Evolutionary conservation across 1,140 invertebrate species (phyloP), one percentile per base, ranked within the genome.

Genomic region (Penaeus vannamei): DNA sequence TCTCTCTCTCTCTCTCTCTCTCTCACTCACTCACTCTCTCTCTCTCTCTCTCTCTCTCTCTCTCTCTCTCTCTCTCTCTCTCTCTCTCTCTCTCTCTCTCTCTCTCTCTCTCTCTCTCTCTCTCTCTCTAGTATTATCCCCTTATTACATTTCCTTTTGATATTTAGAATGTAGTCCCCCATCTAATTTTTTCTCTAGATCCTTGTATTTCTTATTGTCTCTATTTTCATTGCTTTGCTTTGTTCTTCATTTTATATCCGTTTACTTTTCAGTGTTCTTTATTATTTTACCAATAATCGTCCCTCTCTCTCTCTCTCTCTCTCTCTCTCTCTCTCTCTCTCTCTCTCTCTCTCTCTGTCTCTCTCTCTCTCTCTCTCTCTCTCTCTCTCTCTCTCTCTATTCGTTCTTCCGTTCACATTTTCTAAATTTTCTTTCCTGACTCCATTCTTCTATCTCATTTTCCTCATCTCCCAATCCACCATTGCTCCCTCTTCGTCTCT

Each of bases 1-100:
- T 82, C 80, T 82, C 80, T 82, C 80, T 82, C n/a, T 69, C 66
- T 69, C 4, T 29, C 36, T 42, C 8, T 60, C 32, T 61, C 1
- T 60, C 17, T 83, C 79, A n/a, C 17, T 36, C 29, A 7, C 17
- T 3, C 64, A 22, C 1, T 53, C 17, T 53, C 53, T 53, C 53
- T 10, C 5, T 53, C 12, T 53, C 53, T 7, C 14, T 12, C 0
- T 53, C 53, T 0, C 14, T 12, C 14, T 53, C 10, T 1, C 8
- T 53, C 17, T 17, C 1, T 8, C 53, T 0, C 14, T 53, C 17
- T 53, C 80, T 82, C 80, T 82, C n/a, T 69, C 66, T 69, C 4
- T 29, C 36, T 42, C 8, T 60, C 32, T 61, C 1, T 60, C 17
- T 83, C 1, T 53, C 17, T 53, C 53, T 53, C 53, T 10, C 5